These are phyloP conservation scores for Drosophila tropicalis DNA, from an alignment of 1,140 invertebrate genomes.

Conservation along the genomic window DNA sequence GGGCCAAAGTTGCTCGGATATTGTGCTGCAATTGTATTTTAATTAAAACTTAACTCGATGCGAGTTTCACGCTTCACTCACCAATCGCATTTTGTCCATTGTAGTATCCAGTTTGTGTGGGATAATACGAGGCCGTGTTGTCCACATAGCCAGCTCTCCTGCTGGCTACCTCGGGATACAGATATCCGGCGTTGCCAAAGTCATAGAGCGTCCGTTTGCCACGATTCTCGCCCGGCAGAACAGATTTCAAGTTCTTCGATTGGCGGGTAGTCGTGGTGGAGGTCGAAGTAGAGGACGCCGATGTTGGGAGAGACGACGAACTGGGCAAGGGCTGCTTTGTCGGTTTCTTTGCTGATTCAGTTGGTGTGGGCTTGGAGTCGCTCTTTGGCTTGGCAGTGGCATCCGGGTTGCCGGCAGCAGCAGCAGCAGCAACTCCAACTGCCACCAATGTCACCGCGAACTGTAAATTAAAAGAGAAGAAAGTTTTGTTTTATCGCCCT, in stretches of 20 bases:
- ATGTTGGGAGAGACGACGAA: neutral
- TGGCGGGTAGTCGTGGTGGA: constrained; percentile 37
- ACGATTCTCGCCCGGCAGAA: constrained; percentile 64
- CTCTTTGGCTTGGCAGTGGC: constrained; percentile 46
- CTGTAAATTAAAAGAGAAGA: constrained; percentile 47
- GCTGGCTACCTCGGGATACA: constrained; percentile 73
- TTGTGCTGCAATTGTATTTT: constrained; percentile 55
- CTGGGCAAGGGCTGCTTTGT: constrained; percentile 44
- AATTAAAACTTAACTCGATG: neutral
- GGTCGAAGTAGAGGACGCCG: constrained; percentile 23
- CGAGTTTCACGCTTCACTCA: constrained; percentile 18
- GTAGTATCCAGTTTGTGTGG: constrained; percentile 63
- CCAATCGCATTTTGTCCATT: constrained; percentile 75
- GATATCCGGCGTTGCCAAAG: constrained; percentile 72
- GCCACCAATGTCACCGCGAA: constrained; percentile 64
- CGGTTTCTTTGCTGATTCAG: constrained; percentile 26
- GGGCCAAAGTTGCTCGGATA: constrained; percentile 55
- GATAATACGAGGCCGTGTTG: constrained; percentile 51
- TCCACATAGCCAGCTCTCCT: constrained; percentile 68
- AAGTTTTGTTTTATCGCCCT: constrained; percentile 36
- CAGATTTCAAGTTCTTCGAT: constrained; percentile 58
- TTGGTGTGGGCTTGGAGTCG: constrained; percentile 40
- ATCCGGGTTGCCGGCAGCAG: constrained; percentile 7
- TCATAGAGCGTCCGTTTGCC: constrained; percentile 79
- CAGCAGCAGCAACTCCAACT: constrained; percentile 39